Conservation (phyloP, 2,888 invertebrate genomes). For the Cosmopolites sordidus region DNA sequence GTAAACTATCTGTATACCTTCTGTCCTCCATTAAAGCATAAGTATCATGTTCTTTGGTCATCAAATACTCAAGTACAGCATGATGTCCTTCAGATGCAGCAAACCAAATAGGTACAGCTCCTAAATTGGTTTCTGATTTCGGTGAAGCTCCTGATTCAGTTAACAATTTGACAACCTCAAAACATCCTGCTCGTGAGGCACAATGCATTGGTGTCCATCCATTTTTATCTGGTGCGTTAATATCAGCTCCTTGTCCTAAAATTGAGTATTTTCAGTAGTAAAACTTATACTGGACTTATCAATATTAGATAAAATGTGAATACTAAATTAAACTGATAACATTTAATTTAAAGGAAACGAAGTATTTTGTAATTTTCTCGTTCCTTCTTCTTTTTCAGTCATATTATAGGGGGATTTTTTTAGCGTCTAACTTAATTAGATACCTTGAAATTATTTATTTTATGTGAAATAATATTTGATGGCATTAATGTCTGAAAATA, state of each 20-base stretch:
- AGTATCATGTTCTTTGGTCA: conserved; percentile 97
- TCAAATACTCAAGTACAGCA: conserved; percentile 89
- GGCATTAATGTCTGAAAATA: no score
- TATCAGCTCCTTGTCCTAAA: conserved; percentile 90
- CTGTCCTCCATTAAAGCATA: conserved; percentile 96
- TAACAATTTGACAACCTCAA: conserved; percentile 90
- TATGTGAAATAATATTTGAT: no score
- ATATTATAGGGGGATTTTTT: no score
- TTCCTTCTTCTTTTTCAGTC: no score
- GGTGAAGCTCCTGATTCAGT: conserved; percentile 96
- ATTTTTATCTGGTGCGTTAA: conserved; percentile 95
- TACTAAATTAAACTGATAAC: no score
- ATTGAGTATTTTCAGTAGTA: conserved; percentile 2
- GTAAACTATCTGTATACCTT: conserved; percentile 47
- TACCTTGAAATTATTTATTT: no score
- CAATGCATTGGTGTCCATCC: conserved; percentile 95
- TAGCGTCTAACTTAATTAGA: no score
- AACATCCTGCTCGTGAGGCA: conserved; percentile 89
- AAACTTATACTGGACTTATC: neutral
- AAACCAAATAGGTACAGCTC: conserved; percentile 96
- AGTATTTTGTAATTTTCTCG: no score
- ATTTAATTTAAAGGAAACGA: no score
- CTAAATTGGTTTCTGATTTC: conserved; percentile 90
- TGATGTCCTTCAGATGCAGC: conserved; percentile 97
- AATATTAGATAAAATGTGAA: no score